These are phyloP conservation scores for Isurus oxyrinchus DNA, from an alignment of 2,113 vertebrate species.

Conservation along the genomic window DNA sequence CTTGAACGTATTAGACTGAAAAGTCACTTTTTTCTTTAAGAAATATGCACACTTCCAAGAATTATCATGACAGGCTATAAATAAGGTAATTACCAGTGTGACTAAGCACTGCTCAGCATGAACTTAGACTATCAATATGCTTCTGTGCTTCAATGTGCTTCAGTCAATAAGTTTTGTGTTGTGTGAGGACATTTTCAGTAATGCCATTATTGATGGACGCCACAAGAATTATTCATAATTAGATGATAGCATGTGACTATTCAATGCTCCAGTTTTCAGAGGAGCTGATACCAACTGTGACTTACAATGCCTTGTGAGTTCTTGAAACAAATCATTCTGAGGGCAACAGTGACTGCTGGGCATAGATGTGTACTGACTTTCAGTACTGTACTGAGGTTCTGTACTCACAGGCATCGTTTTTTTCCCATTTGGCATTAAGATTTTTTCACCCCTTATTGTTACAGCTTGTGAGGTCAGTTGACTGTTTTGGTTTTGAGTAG, in stretches of 20 bases:
- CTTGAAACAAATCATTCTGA: not conserved
- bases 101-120: not conserved
- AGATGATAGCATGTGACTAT: conserved; percentile 2
- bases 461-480: not conserved
- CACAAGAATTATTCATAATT: conserved; percentile 25
- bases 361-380: not conserved
- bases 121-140: not conserved
- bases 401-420: not conserved
- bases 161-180: not conserved
- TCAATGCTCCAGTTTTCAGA: not conserved
- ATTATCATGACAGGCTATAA: not conserved
- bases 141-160: not conserved
- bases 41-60: not conserved
- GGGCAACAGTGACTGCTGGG: not conserved
- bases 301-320: not conserved
- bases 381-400: not conserved
- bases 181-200: conserved; percentile 31
- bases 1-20: not conserved
- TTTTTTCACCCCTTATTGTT: not conserved
- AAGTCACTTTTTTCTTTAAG: not conserved
- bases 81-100: not conserved
- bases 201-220: conserved; percentile 9
- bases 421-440: not conserved
- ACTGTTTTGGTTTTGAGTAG: not conserved
- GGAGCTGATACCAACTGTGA: not conserved